Evolutionary conservation across 2,113 vertebrate species (phyloP), one percentile per base, ranked within the genome.

Genomic region (Siphamia tubifer): DNA sequence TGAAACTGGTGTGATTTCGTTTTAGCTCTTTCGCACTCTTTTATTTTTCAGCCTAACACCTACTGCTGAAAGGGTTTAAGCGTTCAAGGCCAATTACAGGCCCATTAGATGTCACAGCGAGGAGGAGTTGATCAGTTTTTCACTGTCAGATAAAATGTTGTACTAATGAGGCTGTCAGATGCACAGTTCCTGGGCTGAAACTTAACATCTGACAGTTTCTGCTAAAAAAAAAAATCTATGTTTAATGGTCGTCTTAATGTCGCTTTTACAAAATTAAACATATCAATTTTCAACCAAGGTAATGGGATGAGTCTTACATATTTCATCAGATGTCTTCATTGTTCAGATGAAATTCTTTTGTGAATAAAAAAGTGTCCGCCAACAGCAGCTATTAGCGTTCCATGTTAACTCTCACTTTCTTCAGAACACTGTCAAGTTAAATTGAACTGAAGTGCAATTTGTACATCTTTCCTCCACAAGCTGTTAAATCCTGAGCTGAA

Each of bases 81-180:
- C 23, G 49, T 62, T 75, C 17, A 27, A 12, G 23, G 16, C 60
- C 40, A 61, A 54, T 53, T 30, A 67, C 5, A 38, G 28, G 6
- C 4, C 23, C 40, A 35, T 47, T 15, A 54, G 25, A 15, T 38
- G n/a, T 25, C 19, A 15, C 7, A 8, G 4, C 36, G 4, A 1
- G 35, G 4, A 25, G 12, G 7, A 28, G 5, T 28, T 19, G 11
- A 28, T 39, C 1, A 15, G 2, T 27, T 54, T 47, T 47, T 55
- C 23, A 24, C 13, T 61, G 40, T 13, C 47, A 38, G 2, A 16
- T n/a, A 10, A 38, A 60, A 24, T 20, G 24, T 38, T 9, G 63
- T 56, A 19, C 13, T 15, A 17, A 19, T 31, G 17, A 39, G 5
- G 3, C 20, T 10, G 16, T 25, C 8, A 8, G 21, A 13, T 40